Percentiles rank a stretch among this genome's conserved stretches.
These are phyloP conservation scores for Argyra leucocephala DNA, from an alignment of 2,888 invertebrate genomes.

Conservation along the genomic window DNA sequence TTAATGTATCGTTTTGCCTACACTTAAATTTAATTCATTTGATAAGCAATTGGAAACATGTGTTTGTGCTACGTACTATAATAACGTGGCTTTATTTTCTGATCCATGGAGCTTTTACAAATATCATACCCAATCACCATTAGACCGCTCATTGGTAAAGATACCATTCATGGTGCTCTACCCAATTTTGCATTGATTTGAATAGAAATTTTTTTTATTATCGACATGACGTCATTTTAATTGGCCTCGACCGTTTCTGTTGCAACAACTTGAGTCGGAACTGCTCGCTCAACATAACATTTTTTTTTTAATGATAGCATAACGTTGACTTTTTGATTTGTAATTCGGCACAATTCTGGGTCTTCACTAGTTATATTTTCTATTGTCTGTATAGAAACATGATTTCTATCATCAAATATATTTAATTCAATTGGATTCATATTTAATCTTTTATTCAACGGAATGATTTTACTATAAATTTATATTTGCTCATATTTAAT, in stretches of 20 bases:
- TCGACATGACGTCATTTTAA: conserved; percentile 53
- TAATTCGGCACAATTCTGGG: conserved; percentile 59
- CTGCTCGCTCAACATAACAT: conserved; percentile 62
- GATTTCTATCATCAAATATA: conserved; percentile 50
- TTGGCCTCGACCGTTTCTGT: conserved; percentile 30
- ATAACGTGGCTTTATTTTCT: conserved; percentile 54
- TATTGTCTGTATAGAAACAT: conserved; percentile 52
- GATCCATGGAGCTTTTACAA: conserved; percentile 67
- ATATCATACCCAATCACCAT: conserved; percentile 87
- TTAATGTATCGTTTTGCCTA: conserved; percentile 43
- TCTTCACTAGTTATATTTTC: conserved; percentile 50
- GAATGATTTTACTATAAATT: no score
- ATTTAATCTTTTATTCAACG: no score
- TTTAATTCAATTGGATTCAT: no score
- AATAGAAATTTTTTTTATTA: conserved; percentile 85
- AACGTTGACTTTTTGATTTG: conserved; percentile 66
- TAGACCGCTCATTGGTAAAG: conserved; percentile 54
- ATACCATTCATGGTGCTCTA: conserved; percentile 78
- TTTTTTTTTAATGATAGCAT: conserved; percentile 83
- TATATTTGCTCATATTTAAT: no score
- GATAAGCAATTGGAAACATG: conserved; percentile 64
- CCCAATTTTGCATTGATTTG: conserved; percentile 91
- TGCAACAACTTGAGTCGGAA: conserved; percentile 55
- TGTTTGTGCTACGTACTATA: conserved; percentile 68
- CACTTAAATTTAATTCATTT: conserved; percentile 58